A percentile compares a stretch with the other conserved stretches of the same genome.
phyloP scores from a whole-genome alignment of 2,888 invertebrate species.

The Tridacna crocea region DNA sequence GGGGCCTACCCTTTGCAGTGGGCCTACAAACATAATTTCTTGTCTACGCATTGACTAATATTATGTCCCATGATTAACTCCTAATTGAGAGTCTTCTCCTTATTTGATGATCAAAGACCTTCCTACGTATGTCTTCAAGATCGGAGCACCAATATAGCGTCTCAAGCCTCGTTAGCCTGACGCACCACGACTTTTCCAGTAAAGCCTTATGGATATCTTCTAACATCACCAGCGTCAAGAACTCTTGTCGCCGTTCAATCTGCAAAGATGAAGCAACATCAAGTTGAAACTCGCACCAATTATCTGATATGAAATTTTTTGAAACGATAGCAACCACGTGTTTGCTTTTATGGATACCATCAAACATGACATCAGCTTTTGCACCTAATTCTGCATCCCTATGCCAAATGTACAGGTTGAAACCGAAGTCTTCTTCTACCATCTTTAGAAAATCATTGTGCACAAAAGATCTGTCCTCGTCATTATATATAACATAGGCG shows the following conservation, averaged over 20 bases:
- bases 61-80: not conserved
- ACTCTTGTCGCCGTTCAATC: constrained; percentile 29
- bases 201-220: constrained; percentile 35
- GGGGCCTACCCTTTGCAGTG: not conserved
- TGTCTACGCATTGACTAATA: not conserved
- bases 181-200: constrained; percentile 34
- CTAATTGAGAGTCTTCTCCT: not conserved
- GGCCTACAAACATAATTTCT: not conserved
- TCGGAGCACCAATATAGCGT: constrained; percentile 35
- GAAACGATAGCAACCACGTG: constrained; percentile 55
- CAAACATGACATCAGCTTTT: constrained; percentile 44
- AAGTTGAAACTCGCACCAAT: constrained; percentile 61
- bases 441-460: constrained; percentile 3
- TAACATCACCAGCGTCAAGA: constrained; percentile 41
- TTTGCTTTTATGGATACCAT: constrained; percentile 49
- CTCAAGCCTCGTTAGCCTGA: constrained; percentile 29
- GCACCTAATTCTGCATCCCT: constrained; percentile 18
- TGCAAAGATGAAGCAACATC: constrained; percentile 41
- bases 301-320: constrained; percentile 43
- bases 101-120: constrained; percentile 39
- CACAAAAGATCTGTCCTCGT: constrained; percentile 20
- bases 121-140: constrained; percentile 23
- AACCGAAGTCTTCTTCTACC: constrained; percentile 28
- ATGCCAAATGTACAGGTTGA: constrained; percentile 31
- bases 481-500: constrained; percentile 32